phyloP scores from a whole-genome alignment of 1,140 invertebrate species.

The Lethrus apterus region DNA sequence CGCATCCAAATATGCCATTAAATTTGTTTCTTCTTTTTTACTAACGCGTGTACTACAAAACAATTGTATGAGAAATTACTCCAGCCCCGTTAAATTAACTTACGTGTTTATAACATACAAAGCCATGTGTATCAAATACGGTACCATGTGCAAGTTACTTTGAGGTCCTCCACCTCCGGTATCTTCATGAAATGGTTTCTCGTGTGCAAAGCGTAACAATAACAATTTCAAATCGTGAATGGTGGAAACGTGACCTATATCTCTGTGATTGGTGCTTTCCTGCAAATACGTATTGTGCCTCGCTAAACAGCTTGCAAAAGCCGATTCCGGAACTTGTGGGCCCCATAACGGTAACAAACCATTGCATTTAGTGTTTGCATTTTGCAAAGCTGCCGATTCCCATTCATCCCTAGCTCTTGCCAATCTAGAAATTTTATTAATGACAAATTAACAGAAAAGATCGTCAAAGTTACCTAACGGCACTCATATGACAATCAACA shows the following conservation, averaged over 20 bases:
- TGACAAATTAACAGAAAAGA: neutral
- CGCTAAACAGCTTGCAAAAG: conserved; percentile 88
- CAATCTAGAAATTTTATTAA: conserved; percentile 41
- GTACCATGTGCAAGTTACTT: conserved; percentile 94
- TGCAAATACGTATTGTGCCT: conserved; percentile 81
- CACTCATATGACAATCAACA: conserved; percentile 95
- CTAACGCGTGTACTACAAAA: conserved; percentile 63
- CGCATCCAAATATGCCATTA: conserved; percentile 60
- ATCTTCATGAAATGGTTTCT: conserved; percentile 94
- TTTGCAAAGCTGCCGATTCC: conserved; percentile 95
- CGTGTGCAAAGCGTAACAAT: conserved; percentile 82
- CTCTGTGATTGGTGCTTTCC: conserved; percentile 77
- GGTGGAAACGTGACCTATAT: conserved; percentile 81
- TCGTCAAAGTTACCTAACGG: conserved; percentile 59
- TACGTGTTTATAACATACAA: conserved; percentile 92
- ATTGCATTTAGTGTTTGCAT: conserved; percentile 96
- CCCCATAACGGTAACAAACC: conserved; percentile 94
- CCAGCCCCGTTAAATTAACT: conserved; percentile 40
- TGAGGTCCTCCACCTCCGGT: conserved; percentile 93
- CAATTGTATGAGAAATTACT: conserved; percentile 13
- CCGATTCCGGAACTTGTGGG: conserved; percentile 88
- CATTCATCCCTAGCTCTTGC: conserved; percentile 82
- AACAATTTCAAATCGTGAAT: conserved; percentile 92
- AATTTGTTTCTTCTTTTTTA: conserved; percentile 63
- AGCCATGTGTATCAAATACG: conserved; percentile 90